Percentiles rank a stretch among this genome's conserved stretches.
Conservation (phyloP, 1,140 invertebrate genomes). For the Choristoneura fumiferana region DNA sequence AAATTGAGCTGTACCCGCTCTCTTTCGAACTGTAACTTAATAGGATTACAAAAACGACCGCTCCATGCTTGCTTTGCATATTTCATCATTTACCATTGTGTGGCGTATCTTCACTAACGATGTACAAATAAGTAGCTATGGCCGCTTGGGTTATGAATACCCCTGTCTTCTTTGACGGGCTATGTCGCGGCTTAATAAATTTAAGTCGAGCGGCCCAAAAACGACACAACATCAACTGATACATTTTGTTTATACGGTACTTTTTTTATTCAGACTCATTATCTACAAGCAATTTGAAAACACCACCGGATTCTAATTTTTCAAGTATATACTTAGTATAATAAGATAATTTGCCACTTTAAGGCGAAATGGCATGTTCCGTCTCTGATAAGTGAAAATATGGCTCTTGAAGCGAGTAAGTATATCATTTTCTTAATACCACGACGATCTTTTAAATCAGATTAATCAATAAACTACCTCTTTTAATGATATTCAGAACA, state of each 20-base stretch:
- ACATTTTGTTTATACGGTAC: slow-evolving; percentile 1
- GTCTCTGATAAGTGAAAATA: no score
- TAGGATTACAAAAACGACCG: slow-evolving; percentile 29
- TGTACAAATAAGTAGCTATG: slow-evolving; percentile 50
- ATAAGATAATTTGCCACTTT: no score
- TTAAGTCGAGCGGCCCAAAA: slow-evolving; percentile 28
- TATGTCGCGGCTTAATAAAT: slow-evolving; percentile 37
- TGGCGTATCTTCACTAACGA: slow-evolving; percentile 44
- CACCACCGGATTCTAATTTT: no score
- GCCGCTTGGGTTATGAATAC: slow-evolving; percentile 37
- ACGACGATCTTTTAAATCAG: no score
- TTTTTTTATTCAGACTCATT: no score
- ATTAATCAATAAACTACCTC: no score
- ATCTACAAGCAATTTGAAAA: no score
- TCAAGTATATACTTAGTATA: no score
- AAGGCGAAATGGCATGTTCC: no score
- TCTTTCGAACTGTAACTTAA: slow-evolving; percentile 24
- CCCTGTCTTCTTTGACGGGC: slow-evolving; percentile 34
- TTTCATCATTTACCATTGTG: slow-evolving; percentile 59
- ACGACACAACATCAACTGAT: slow-evolving; percentile 2
- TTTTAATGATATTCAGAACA: no score
- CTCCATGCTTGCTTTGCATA: slow-evolving; percentile 52
- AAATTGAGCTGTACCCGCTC: neutral
- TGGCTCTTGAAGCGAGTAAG: no score
- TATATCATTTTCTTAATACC: no score